Percentiles rank a stretch among this genome's conserved stretches.
phyloP scores from a whole-genome alignment of 2,888 invertebrate species.

The Rhodophaea formosa region DNA sequence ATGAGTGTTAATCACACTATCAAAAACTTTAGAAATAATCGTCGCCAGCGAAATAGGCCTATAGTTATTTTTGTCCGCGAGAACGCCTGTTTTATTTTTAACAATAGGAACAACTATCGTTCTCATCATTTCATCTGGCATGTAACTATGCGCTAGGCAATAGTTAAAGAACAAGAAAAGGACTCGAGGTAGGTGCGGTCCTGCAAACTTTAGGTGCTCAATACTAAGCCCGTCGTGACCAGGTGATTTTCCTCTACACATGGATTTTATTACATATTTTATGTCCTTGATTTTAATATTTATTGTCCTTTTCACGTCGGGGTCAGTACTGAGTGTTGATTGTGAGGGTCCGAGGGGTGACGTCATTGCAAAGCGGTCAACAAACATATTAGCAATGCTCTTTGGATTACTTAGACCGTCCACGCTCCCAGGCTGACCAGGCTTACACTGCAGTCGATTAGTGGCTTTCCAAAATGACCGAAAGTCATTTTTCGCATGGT shows the following conservation, averaged over 20 bases:
- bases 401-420: background rate
- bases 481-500: constrained; percentile 6
- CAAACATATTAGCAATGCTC: constrained; percentile 9
- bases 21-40: too few species aligned
- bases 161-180: constrained; percentile 11
- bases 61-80: too few species aligned
- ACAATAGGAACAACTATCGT: constrained; percentile 10
- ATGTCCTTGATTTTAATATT: constrained; percentile 2
- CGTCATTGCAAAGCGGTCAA: too few species aligned
- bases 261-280: background rate
- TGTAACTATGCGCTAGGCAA: constrained; percentile 13
- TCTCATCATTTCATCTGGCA: constrained; percentile 3
- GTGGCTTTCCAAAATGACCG: constrained; percentile 5
- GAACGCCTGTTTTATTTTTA: too few species aligned
- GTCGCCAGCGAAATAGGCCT: too few species aligned
- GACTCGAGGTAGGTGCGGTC: constrained; percentile 5
- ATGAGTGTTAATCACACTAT: too few species aligned
- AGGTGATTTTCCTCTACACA: constrained; percentile 15
- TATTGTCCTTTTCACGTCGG: constrained; percentile 11
- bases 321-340: constrained; percentile 3
- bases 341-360: constrained; percentile 4
- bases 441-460: background rate
- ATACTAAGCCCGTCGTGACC: constrained; percentile 14
- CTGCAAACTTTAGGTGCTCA: constrained; percentile 12
- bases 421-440: background rate